These are phyloP conservation scores for Eleginops maclovinus DNA, from an alignment of 2,113 vertebrate genomes.

Conservation along the genomic window DNA sequence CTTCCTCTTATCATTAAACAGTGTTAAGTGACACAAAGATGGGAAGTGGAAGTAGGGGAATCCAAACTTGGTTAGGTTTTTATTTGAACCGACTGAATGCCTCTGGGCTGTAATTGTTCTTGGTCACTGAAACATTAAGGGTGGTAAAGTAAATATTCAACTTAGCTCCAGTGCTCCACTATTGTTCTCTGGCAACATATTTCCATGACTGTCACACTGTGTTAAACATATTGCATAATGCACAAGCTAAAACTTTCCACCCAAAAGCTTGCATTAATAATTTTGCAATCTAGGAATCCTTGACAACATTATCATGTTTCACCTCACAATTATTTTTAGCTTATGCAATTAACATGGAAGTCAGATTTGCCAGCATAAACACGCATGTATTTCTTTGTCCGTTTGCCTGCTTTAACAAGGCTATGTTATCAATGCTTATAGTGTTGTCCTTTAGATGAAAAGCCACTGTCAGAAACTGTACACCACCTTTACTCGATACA, in stretches of 20 bases:
- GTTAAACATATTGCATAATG: constrained; percentile 22
- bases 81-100: neutral
- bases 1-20: neutral
- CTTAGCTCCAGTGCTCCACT: neutral
- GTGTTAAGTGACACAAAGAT: constrained; percentile 23
- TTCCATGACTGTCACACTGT: neutral
- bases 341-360: neutral
- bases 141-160: constrained; percentile 25
- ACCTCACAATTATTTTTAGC: neutral
- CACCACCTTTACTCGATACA: neutral
- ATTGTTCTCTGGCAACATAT: neutral
- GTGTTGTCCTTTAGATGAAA: constrained; percentile 20
- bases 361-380: neutral
- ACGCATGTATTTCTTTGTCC: no score
- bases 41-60: constrained; percentile 29
- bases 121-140: neutral
- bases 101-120: neutral
- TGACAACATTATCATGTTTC: neutral
- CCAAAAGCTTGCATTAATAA: neutral
- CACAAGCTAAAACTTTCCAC: constrained; percentile 43
- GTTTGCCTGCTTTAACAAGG: no score
- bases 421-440: neutral
- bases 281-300: neutral
- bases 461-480: constrained; percentile 25
- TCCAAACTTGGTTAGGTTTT: neutral